phyloP scores from a whole-genome alignment of 2,113 vertebrate genomes.

The Natator depressus region DNA sequence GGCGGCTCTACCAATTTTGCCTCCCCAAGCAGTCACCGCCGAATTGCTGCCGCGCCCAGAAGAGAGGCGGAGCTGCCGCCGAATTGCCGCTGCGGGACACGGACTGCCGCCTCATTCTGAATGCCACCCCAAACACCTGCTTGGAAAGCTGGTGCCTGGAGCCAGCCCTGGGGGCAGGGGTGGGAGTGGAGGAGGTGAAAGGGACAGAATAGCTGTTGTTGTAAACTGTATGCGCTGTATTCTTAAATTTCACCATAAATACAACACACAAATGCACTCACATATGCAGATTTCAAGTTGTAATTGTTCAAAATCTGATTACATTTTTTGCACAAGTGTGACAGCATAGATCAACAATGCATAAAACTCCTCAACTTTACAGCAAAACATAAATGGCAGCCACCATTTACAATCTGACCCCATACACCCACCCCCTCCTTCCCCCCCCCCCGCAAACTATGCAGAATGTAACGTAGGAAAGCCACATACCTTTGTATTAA shows the following conservation, averaged over 20 bases:
- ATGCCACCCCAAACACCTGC: too few relatives aligned
- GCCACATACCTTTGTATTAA: not conserved
- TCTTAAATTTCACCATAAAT: not conserved
- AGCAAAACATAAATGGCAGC: not conserved
- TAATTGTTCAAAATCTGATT: not conserved
- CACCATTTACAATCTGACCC: not conserved
- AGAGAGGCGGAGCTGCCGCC: too few relatives aligned
- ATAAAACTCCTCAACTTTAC: not conserved
- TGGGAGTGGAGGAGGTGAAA: not conserved
- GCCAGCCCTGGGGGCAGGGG: too few relatives aligned
- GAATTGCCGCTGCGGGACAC: too few relatives aligned
- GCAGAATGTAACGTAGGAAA: not conserved
- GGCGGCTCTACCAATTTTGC: too few relatives aligned
- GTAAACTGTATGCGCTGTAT: not conserved
- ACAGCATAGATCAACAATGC: not conserved
- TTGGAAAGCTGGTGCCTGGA: too few relatives aligned
- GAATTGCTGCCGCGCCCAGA: too few relatives aligned
- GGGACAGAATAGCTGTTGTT: not conserved
- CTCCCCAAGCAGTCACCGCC: too few relatives aligned
- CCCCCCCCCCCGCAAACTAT: not conserved
- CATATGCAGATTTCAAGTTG: not conserved
- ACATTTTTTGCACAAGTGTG: not conserved
- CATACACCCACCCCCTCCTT: not conserved
- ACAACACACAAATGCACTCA: not conserved
- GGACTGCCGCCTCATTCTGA: too few relatives aligned